Base-by-base conservation (phyloP, 2,888 invertebrate genomes). In the Tenthredo notha region DNA sequence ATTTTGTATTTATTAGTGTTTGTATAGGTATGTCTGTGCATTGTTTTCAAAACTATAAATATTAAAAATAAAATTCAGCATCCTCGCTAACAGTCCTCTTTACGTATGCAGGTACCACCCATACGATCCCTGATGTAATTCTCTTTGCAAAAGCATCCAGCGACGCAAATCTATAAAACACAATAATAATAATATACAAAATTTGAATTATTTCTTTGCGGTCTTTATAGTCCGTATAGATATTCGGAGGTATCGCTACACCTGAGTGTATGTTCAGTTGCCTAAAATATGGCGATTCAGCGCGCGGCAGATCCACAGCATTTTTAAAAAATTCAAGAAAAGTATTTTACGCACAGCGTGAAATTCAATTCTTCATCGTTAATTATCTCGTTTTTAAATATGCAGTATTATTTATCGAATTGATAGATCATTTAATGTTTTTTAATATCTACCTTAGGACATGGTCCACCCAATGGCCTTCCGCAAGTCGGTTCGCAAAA, bases 371-470 rank as follows among this genome's bases (percentile, higher is more conserved):
- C 6, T n/a, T n/a, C n/a, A n/a, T 50, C 50, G 1, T 0, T 50
- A 6, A 54, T 54, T 54, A 6, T 54, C 54, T 54, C 18, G n/a
- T 6, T 7, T 54, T 54, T 1, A 54, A 54, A n/a, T 7, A 18
- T n/a, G 3, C 7, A 29, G 1, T 9, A 61, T 25, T 61, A 25
- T 61, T 25, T 4, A 25, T 61, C 25, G 25, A 25, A 1, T 10
- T 29, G 25, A 25, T 25, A 10, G 21, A 61, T 12, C 25, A 61
- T 9, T 61, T 29, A 25, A 7, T 25, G 61, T 12, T 0, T 47
- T n/a, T 75, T 6, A n/a, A 75, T 5, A 75, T 50, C 18, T 75
- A 75, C 75, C 21, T 1, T 50, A 40, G 75, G 75, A 25, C 75
- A 75, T 25, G 50, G 29, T 75, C 0, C 7, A 50, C 75, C 75